A percentile compares a stretch with the other conserved stretches of the same genome.
Conservation (phyloP, 2,797 vertebrate genomes). For the Peromyscus aztecus region DNA sequence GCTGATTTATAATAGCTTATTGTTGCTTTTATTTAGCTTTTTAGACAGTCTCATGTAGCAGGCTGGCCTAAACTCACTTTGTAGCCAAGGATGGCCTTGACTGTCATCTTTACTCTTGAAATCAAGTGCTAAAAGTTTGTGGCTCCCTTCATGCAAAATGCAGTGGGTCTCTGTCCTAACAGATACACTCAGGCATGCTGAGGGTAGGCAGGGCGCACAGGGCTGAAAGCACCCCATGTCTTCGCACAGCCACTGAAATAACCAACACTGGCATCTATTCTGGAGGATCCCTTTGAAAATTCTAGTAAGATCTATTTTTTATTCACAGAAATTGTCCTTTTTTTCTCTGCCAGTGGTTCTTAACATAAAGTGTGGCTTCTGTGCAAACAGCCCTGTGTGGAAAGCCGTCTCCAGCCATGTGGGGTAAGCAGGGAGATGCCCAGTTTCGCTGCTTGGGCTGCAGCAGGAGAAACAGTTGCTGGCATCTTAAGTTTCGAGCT, state of each 20-base stretch:
- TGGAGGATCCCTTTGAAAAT: conserved; percentile 53
- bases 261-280: not conserved
- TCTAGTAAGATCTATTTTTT: conserved; percentile 68
- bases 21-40: not conserved
- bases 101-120: conserved; percentile 54
- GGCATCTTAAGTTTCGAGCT: conserved; percentile 54
- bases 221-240: conserved; percentile 23
- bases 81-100: not conserved
- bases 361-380: conserved; percentile 57
- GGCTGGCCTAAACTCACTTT: not conserved
- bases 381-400: conserved; percentile 66
- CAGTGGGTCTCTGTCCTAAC: not conserved
- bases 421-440: conserved; percentile 29
- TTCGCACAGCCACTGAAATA: conserved; percentile 25
- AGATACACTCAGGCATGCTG: not conserved
- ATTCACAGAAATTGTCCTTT: conserved; percentile 41
- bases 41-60: not conserved
- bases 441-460: conserved; percentile 10
- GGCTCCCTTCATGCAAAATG: conserved; percentile 2
- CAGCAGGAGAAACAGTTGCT: conserved; percentile 61
- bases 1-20: conserved; percentile 46
- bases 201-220: not conserved
- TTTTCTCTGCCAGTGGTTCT: conserved; percentile 53
- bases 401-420: conserved; percentile 41
- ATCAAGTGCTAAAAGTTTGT: conserved; percentile 28